phyloP scores from a whole-genome alignment of 2,888 invertebrate species.

The Diarsia brunnea region DNA sequence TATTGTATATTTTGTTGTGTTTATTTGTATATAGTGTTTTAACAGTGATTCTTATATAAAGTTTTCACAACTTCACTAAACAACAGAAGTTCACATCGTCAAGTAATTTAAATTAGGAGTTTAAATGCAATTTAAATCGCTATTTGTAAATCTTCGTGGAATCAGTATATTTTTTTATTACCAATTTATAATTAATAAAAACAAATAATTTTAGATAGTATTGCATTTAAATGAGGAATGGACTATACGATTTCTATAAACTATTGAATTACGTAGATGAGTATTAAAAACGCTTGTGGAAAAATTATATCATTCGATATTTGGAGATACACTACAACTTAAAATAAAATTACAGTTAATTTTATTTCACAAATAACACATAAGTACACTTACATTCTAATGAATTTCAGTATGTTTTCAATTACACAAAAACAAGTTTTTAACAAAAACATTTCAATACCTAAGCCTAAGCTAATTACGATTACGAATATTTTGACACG shows the following conservation, averaged over 20 bases:
- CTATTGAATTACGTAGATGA: background rate
- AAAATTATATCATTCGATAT: background rate
- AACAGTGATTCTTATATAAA: slow-evolving; percentile 28
- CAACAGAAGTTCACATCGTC: background rate
- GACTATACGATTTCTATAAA: background rate
- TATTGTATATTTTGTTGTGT: slow-evolving; percentile 45
- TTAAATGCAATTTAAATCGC: background rate
- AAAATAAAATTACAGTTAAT: background rate
- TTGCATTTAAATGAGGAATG: background rate
- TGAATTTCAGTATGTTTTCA: background rate
- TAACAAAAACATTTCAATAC: background rate
- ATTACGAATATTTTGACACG: background rate
- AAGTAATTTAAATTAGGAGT: background rate
- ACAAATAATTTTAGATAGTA: background rate
- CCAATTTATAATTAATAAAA: background rate
- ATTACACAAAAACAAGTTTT: slow-evolving; percentile 9
- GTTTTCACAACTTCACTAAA: background rate
- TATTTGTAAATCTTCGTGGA: background rate
- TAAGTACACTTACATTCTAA: background rate
- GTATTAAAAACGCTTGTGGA: background rate
- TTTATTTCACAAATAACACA: background rate
- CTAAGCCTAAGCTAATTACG: slow-evolving; percentile 10
- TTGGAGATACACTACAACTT: background rate
- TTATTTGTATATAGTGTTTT: slow-evolving; percentile 38
- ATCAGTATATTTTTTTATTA: background rate